Evolutionary conservation across 1,140 invertebrate species (phyloP), one percentile per base, ranked within the genome.

Genomic region (Zaprionus ornatus): DNA sequence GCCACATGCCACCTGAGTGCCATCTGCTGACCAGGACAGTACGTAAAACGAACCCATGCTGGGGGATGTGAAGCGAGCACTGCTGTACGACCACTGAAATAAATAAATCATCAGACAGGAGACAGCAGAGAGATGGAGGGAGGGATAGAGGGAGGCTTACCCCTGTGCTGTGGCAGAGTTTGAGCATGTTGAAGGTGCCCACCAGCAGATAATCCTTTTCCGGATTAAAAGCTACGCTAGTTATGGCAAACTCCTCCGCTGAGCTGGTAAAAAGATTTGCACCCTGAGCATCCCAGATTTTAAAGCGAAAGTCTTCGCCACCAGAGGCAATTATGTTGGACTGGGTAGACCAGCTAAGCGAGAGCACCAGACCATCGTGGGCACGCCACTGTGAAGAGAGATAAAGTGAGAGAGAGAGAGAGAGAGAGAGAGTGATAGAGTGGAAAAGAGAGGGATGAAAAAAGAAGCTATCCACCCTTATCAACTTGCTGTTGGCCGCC

Each of bases 241-340:
- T 98, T 56, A 99, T 97, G 6, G 98, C 98, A 93, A 98, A 96
- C 77, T 98, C 97, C 91, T 98, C 96, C 1, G 95, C 93, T 12
- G 94, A 94, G 90, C 97, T 98, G 15, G 94, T 95, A 85, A 96
- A 99, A 65, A 99, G 93, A 90, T 96, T 95, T 76, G 97, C 95
- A 2, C 99, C 98, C 92, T 96, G 97, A 1, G 94, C 93, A 93
- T 99, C 98, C 99, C 99, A 99, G 15, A 98, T 95, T 94, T 99
- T 98, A 74, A 98, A 99, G 78, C 95, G 95, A 85, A 98, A 98
- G 93, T 99, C 99, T 94, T 99, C 99, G 9, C 96, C 97, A 1
- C 98, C 98, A 27, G 98, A 98, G 23, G 99, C 93, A 56, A 99
- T 98, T 0, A 98, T 93, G 80, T 97, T 97, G 79, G 97, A 97